Conservation (phyloP, 2,113 vertebrate species). For the Ciconia maguari region DNA sequence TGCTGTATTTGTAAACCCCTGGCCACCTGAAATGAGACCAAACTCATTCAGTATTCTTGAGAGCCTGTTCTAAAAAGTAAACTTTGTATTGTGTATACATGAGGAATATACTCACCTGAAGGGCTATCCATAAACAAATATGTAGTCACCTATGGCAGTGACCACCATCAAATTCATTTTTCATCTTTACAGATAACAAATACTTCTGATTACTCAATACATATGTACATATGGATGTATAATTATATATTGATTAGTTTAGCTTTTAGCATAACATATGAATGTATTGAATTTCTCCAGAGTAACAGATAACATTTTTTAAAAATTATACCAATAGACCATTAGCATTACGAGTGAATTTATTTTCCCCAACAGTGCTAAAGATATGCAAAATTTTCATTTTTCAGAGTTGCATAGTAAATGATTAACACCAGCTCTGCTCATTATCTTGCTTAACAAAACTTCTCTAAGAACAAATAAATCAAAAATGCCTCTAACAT, state of each 20-base stretch:
- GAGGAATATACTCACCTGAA: constrained; percentile 9
- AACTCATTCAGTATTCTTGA: constrained; percentile 6
- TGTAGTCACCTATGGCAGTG: constrained; percentile 31
- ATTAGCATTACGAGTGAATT: constrained; percentile 77
- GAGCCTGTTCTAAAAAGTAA: neutral
- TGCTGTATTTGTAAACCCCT: neutral
- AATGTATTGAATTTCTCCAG: constrained; percentile 62
- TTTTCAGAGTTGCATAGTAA: constrained; percentile 82
- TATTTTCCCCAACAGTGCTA: constrained; percentile 83
- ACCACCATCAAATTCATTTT: constrained; percentile 56
- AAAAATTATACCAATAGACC: constrained; percentile 71
- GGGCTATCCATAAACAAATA: constrained; percentile 25
- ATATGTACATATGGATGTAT: constrained; percentile 64
- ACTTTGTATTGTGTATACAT: neutral
- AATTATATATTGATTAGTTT: constrained; percentile 76
- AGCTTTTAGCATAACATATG: constrained; percentile 72
- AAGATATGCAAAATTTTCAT: constrained; percentile 89
- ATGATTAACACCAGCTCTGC: constrained; percentile 93
- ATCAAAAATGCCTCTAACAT: constrained; percentile 88
- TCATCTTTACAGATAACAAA: constrained; percentile 73
- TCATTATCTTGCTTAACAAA: constrained; percentile 97
- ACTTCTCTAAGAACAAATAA: constrained; percentile 95
- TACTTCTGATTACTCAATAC: constrained; percentile 63
- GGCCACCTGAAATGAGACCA: neutral
- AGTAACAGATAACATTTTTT: constrained; percentile 69